A percentile compares a stretch with the other conserved stretches of the same genome.
These are phyloP conservation scores for Dichetophora obliterata DNA, from an alignment of 2,888 invertebrate species.

Conservation along the genomic window DNA sequence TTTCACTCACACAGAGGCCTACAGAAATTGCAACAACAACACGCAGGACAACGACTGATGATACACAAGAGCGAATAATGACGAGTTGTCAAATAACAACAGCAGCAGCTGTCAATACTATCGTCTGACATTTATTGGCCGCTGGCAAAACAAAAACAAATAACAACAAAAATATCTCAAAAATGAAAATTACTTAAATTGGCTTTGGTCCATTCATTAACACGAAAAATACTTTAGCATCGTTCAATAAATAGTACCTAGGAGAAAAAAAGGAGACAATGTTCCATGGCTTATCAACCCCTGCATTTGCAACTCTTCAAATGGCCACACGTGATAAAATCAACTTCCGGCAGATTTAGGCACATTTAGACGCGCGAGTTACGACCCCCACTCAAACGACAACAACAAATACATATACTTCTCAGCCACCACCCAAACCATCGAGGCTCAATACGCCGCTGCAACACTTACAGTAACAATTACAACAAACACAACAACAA, in stretches of 20 bases:
- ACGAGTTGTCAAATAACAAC: neutral
- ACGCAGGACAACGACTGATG: too few relatives aligned
- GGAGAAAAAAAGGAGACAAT: neutral
- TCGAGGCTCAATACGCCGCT: too few relatives aligned
- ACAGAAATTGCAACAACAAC: neutral
- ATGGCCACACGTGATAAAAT: constrained; percentile 29
- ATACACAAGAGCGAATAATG: neutral
- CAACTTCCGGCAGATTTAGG: constrained; percentile 32
- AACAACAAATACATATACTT: too few relatives aligned
- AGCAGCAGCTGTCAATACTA: neutral
- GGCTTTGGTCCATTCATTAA: constrained; percentile 16
- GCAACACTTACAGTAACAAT: too few relatives aligned
- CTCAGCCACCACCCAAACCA: too few relatives aligned
- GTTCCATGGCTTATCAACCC: neutral
- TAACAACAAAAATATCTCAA: neutral
- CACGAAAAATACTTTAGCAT: neutral
- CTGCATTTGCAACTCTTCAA: constrained; percentile 2
- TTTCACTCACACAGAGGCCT: neutral
- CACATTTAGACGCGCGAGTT: neutral
- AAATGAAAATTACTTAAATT: constrained; percentile 24
- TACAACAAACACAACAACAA: too few relatives aligned
- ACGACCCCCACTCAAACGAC: too few relatives aligned
- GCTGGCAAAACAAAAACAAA: constrained; percentile 23
- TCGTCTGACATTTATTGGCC: neutral
- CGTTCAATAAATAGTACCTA: neutral